Evolutionary conservation across 2,888 invertebrate species (phyloP), one percentile per base, ranked within the genome.

Genomic region (Acanthococcus lagerstroemiae): DNA sequence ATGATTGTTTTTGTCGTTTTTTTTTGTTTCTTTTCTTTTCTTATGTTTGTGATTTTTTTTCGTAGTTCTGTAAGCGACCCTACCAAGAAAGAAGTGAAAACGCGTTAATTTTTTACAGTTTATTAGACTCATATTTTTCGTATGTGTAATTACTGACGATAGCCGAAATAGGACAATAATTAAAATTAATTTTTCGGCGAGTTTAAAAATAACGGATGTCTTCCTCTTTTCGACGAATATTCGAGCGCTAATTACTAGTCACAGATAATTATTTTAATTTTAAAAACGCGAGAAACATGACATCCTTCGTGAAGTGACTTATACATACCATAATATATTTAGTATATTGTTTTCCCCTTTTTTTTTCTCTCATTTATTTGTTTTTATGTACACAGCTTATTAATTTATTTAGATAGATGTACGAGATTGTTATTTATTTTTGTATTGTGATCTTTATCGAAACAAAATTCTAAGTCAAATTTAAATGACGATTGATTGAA

Each of bases 381-480:
- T 46, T 60, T 48, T 60, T 60, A 26, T 60, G 46, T 26, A 60
- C 60, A 60, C 44, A 60, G 60, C 60, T 60, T 60, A 60, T 60
- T 48, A 60, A 60, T 60, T 60, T 48, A 48, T 60, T 60, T 60
- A 46, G 27, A 60, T 46, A 48, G 26, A 48, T 60, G 21, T 60
- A 25, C 17, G 48, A 60, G 45, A 60, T 60, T 60, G 60, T 60
- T 60, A 60, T 60, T 60, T 60, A 60, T 48, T 60, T 60, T 60
- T 60, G 60, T 60, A 60, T 60, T 60, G 60, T 60, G 60, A 60
- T 60, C 60, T 60, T 60, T 60, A 46, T 27, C 48, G 60, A 45
- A 60, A 60, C 60, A 26, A 60, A 60, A 48, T 60, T 60, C 60
- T 60, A 60, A 60, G 60, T 60, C 60, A 60, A 60, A 60, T 26